Conservation (phyloP, 2,113 vertebrate genomes). For the Emberiza fucata region DNA sequence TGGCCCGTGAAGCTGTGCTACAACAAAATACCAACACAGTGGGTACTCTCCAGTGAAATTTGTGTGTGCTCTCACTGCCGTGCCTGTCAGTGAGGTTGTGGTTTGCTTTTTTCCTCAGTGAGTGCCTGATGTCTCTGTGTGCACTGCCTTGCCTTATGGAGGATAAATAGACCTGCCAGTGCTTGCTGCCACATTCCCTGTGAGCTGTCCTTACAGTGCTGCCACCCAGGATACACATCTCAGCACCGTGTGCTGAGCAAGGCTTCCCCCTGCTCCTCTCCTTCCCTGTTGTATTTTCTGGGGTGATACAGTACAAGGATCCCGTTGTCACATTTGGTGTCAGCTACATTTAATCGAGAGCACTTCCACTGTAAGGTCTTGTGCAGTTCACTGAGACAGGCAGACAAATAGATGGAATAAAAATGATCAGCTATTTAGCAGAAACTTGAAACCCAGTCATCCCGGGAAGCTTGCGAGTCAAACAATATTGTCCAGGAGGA, state of each 20-base stretch:
- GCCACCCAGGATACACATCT: background rate
- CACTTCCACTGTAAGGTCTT: background rate
- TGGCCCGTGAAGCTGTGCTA: background rate
- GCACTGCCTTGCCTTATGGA: background rate
- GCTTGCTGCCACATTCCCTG: background rate
- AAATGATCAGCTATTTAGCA: constrained; percentile 51
- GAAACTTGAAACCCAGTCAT: constrained; percentile 50
- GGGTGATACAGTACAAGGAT: background rate
- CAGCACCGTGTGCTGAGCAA: background rate
- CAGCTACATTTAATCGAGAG: background rate
- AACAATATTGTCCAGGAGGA: constrained; percentile 49
- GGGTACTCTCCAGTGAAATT: background rate
- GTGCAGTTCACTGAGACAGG: background rate
- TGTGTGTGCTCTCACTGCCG: rapidly evolving
- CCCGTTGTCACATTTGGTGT: background rate
- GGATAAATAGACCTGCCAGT: background rate
- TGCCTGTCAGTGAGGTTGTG: background rate
- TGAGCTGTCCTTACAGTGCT: background rate
- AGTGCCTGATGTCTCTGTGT: background rate
- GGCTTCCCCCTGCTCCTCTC: background rate
- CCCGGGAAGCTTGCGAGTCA: constrained; percentile 30
- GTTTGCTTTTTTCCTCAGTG: background rate
- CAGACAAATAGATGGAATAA: background rate
- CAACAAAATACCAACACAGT: background rate
- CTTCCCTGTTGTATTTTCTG: background rate